Conservation (phyloP, 2,113 vertebrate species). For the Tragulus kanchil region DNA sequence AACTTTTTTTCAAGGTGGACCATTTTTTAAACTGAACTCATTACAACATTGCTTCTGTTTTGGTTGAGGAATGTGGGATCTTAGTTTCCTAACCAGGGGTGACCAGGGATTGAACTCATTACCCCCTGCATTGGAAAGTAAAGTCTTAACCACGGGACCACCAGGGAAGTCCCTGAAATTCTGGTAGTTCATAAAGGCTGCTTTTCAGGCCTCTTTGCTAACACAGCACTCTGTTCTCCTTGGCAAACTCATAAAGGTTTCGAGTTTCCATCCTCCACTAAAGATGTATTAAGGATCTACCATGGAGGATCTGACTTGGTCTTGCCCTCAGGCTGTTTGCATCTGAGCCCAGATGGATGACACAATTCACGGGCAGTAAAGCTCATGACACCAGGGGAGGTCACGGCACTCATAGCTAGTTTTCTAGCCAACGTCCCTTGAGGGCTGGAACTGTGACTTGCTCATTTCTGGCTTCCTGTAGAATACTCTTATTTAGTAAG, state of each 20-base stretch:
- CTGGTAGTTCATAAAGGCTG: not conserved
- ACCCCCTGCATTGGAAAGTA: not conserved
- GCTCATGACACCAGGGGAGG: not conserved
- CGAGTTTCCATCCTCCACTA: not conserved
- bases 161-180: not conserved
- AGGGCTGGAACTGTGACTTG: constrained; percentile 12
- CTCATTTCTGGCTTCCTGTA: not conserved
- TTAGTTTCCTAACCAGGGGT: not conserved
- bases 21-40: not conserved
- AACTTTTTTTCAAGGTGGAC: not conserved
- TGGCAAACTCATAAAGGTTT: not conserved
- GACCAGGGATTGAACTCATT: not conserved
- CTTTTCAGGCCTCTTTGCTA: not conserved
- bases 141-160: not conserved
- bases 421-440: constrained; percentile 33
- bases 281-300: not conserved
- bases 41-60: not conserved
- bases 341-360: not conserved
- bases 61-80: not conserved
- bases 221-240: not conserved
- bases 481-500: not conserved
- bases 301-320: not conserved
- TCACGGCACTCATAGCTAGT: not conserved
- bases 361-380: not conserved
- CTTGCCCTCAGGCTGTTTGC: constrained; percentile 24